Evolutionary conservation across 2,113 vertebrate species (phyloP).

Genomic region (Hipposideros armiger): DNA sequence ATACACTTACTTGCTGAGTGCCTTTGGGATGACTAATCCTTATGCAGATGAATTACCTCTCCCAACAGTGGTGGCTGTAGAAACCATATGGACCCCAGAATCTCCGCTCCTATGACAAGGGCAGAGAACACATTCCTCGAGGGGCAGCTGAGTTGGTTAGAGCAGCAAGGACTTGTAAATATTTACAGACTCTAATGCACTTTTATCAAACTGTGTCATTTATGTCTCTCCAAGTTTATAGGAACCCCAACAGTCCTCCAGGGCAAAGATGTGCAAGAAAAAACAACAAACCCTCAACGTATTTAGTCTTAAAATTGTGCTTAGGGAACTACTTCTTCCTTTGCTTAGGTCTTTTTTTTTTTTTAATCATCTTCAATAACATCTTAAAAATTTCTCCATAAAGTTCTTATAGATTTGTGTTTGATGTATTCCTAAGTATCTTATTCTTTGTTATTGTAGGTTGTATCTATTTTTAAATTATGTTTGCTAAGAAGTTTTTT

Average conservation of each 20-base stretch:
- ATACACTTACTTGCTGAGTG: neutral
- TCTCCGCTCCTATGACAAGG: neutral
- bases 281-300: neutral
- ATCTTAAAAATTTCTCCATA: neutral
- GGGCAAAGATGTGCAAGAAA: neutral
- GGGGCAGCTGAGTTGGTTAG: neutral
- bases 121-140: neutral
- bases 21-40: neutral
- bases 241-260: neutral
- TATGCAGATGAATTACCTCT: neutral
- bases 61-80: neutral
- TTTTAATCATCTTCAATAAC: neutral
- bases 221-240: constrained; percentile 17
- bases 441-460: neutral
- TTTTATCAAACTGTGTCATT: neutral
- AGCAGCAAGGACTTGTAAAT: neutral
- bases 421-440: neutral
- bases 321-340: neutral
- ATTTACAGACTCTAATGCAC: neutral
- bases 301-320: constrained; percentile 42
- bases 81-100: neutral
- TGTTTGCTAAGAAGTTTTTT: neutral
- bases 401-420: neutral
- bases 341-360: neutral
- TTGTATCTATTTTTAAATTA: constrained; percentile 42